Evolutionary conservation across 64 coral and sea anemone genomes (phyloP), one percentile per base, ranked within the genome.

Genomic region (Pocillopora verrucosa): DNA sequence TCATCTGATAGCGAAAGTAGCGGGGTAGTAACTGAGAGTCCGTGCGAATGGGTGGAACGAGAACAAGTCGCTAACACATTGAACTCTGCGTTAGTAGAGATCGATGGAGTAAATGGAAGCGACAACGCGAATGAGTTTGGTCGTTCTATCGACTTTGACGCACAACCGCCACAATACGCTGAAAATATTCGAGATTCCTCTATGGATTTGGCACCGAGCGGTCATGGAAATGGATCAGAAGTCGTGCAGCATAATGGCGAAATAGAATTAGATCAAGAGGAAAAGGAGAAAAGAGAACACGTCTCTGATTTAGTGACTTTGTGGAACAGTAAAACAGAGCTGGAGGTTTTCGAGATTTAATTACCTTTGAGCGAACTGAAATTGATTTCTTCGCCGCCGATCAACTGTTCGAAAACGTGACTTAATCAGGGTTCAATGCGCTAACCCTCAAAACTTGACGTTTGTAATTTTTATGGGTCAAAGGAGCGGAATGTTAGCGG

Each of bases 271-370:
- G 63, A 67, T 37, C 22, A 14, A 20, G 77, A 60, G 16, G 77
- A 85, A 25, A 37, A 85, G 16, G 37, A 72, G 82, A 85, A n/a
- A 26, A 70, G 0, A 14, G 82, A 85, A 13, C 67, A 56, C 2
- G 82, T 85, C 14, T 85, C 82, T 65, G 82, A 85, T 24, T 85
- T 85, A 72, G 82, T 85, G 11, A 85, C 45, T 11, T 34, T 85
- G 45, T 85, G 82, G 82, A 72, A 70, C 16, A 85, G 13, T 5
- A 70, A 10, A 57, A 57, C 64, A 72, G 72, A 51, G 41, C 41
- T 41, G 51, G 63, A 65, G 13, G 82, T 45, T 19, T 16, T 15
- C 13, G 64, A 84, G 6, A 19, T 69, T 20, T 70, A 24, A 70
- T n/a, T 70, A n/a, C 41, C 41, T 51, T 19, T 20, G 56, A 56